Evolutionary conservation across 2,888 invertebrate species (phyloP), one percentile per base, ranked within the genome.

Genomic region (Anodontia alba): DNA sequence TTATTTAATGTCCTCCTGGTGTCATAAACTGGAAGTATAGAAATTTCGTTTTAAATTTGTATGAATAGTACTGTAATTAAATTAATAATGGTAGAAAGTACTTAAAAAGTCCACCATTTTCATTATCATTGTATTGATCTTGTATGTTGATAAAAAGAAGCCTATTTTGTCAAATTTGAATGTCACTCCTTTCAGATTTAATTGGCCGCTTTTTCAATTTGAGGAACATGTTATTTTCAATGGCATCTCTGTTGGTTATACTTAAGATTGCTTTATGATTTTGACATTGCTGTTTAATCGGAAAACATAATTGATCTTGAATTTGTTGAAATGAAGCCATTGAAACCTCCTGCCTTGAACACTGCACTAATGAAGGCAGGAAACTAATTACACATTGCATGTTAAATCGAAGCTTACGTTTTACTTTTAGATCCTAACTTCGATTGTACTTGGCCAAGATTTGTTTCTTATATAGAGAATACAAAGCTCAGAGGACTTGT

Each of bases 1-100:
- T n/a, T n/a, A n/a, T n/a, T n/a, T n/a, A n/a, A n/a, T n/a, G n/a
- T n/a, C n/a, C n/a, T n/a, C n/a, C n/a, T n/a, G n/a, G n/a, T n/a
- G 49, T 57, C 57, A 15, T 29, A 57, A 62, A 62, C 7, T 17
- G 1, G 33, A 33, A 62, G 17, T 62, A 62, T 29, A 62, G 29
- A n/a, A n/a, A 57, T 26, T 57, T 29, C 29, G 17, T 57, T 26
- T 57, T 23, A 29, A 57, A 57, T 57, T 57, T 57, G 26, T 29
- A 29, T 29, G 29, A 57, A 57, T 29, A 57, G 7, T 23, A 17
- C 29, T 29, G 12, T 62, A 62, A 62, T 62, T 33, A 33, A 62
- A 62, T 62, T 62, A 62, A 62, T 62, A 17, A 33, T 15, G 17
- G 62, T n/a, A 62, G 62, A 62, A 62, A 62, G 62, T 29, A 62